Evolutionary conservation across 2,888 invertebrate species (phyloP), one percentile per base, ranked within the genome.

Genomic region (Cantharis rustica): DNA sequence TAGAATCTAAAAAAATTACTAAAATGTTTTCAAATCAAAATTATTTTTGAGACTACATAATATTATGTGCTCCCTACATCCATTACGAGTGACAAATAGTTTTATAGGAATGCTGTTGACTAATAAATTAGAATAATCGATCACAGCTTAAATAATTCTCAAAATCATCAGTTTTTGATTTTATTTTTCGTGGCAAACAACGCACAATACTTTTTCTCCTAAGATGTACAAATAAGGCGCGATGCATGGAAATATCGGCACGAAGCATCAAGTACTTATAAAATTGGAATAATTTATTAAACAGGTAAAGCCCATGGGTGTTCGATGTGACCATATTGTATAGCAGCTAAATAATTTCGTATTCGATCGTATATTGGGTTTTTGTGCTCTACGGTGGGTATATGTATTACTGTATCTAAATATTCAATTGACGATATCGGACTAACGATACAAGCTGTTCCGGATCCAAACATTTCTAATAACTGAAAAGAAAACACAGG

Each of bases 391-490:
- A 92, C 91, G 16, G 96, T 96, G 71, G 96, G 96, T 80, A 96
- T 91, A 71, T 90, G 85, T 27, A 95, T 89, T 73, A 91, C 88
- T 71, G 91, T 89, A 4, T 93, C 95, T 82, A 94, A 85, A 88
- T 95, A 99, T 74, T 94, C 91, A 78, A 99, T 96, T 78, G 93
- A 91, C 75, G 95, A 94, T 73, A 99, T 93, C 0, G 99, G 99
- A 84, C 96, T 96, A 16, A 99, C 95, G 69, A 98, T 91, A 83
- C 97, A 97, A 0, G 99, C 99, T 20, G 99, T 99, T 74, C 99
- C 99, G n/a, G 97, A 93, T 75, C 99, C 99, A 88, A 99, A 99
- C 88, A 99, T 91, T 89, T 99, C 99, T 82, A 97, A 87, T 81
- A 99, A 88, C 98, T 98, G 89, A 0, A 76, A 73, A 68, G 13